Percentiles rank a stretch among this genome's conserved stretches.
Conservation (phyloP, 2,113 vertebrate species). For the Guaruba guarouba region DNA sequence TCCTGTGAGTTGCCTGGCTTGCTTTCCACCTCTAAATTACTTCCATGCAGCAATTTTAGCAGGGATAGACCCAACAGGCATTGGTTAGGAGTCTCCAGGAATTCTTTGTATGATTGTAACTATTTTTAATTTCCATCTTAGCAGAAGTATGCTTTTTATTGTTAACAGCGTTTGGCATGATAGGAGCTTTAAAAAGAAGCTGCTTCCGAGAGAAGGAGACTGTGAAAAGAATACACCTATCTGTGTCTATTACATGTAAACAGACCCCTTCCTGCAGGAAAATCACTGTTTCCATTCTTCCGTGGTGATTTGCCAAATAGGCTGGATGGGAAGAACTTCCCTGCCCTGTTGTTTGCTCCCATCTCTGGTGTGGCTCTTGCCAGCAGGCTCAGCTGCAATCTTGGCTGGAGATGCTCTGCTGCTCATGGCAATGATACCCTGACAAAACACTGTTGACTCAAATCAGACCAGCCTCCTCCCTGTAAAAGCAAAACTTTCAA, state of each 20-base stretch:
- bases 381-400: neutral
- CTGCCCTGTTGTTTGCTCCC: neutral
- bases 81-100: neutral
- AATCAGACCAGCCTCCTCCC: neutral
- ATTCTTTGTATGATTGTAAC: conserved; percentile 3
- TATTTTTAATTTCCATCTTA: conserved; percentile 26
- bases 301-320: neutral
- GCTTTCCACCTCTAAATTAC: neutral
- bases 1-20: conserved; percentile 6
- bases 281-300: neutral
- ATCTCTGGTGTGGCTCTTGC: neutral
- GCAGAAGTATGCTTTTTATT: neutral
- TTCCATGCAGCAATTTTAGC: neutral
- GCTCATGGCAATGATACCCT: neutral
- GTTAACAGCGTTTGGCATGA: neutral
- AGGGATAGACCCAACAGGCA: neutral
- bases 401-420: neutral
- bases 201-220: neutral
- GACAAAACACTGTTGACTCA: neutral
- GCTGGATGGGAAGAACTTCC: neutral
- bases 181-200: neutral
- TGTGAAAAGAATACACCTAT: neutral
- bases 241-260: neutral
- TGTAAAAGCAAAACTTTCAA: conserved; percentile 2
- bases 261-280: neutral